Evolutionary conservation across 2,113 vertebrate genomes (phyloP), one percentile per base, ranked within the genome.

Genomic region (Tragelaphus imberbis): DNA sequence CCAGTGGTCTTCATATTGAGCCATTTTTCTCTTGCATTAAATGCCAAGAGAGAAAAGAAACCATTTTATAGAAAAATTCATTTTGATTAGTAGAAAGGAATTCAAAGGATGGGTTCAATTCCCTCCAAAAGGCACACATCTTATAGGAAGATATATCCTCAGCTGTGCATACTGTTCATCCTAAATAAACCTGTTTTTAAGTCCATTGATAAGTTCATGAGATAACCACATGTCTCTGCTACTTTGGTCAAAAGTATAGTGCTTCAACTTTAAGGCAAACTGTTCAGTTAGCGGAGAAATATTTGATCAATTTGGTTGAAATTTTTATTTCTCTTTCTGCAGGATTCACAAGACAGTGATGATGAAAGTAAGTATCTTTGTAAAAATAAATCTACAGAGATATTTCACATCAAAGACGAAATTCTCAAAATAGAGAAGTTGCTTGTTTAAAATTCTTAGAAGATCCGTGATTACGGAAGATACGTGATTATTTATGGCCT

Each of bases 301-400:
- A 4, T 84, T 95, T 95, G 13, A 49, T 94, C 27, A 96, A 1
- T 19, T 89, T 65, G 3, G 12, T 9, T 77, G 23, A 21, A 97
- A 44, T 55, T 95, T 91, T 97, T 87, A 71, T 97, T 97, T 80
- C 33, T 87, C 23, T 95, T 84, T 98, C n/a, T 96, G 10, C 97
- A 99, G 99, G 99, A 99, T 90, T 99, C 99, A 97, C 99, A 99
- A 98, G 99, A 99, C 99, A 99, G 99, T 80, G 99, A 99, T 97
- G 99, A 99, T 97, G 99, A 99, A 98, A 99, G 99, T 99, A 99
- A 99, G 99, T 98, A 17, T 71, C 97, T 58, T 3, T 9, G 25
- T 77, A 15, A 15, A 7, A 40, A 47, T 63, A 59, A 7, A 8
- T 28, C 49, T 14, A 27, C 0, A 49, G 21, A 49, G 1, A 40